These are phyloP conservation scores for Smithornis capensis DNA, from an alignment of 2,113 vertebrate genomes.

Conservation along the genomic window DNA sequence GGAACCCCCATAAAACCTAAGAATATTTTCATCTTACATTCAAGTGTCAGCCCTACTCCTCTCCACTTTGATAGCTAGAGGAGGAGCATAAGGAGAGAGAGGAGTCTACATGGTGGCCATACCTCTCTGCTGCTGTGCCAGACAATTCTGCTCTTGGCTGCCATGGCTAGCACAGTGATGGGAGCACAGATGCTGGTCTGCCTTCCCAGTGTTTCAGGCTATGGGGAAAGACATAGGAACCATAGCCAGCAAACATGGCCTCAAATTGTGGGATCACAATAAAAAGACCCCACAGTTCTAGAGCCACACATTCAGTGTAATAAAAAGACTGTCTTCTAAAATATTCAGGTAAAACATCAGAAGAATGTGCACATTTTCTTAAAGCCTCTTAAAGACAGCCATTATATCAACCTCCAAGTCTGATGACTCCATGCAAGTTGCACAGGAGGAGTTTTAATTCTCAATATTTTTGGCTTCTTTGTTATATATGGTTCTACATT, in stretches of 20 bases:
- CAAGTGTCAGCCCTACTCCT: background rate
- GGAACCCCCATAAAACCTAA: background rate
- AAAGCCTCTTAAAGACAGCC: background rate
- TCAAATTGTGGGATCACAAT: background rate
- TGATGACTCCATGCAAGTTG: background rate
- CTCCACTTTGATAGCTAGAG: background rate
- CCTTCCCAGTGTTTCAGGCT: background rate
- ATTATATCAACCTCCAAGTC: background rate
- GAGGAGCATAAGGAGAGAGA: background rate
- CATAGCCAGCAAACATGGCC: background rate
- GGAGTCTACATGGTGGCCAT: background rate
- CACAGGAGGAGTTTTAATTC: background rate
- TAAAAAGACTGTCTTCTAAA: background rate
- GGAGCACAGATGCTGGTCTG: fast-evolving
- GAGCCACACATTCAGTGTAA: background rate
- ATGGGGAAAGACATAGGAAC: background rate
- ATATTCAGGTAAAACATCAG: background rate
- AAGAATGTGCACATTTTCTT: background rate
- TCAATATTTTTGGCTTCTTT: background rate
- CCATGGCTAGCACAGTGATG: background rate
- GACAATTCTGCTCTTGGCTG: background rate
- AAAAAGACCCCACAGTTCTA: background rate
- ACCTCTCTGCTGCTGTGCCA: background rate
- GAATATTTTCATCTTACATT: background rate
- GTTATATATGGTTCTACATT: conserved; percentile 4